Base-by-base conservation (phyloP, 2,797 vertebrate species). In the Crax fasciolata region DNA sequence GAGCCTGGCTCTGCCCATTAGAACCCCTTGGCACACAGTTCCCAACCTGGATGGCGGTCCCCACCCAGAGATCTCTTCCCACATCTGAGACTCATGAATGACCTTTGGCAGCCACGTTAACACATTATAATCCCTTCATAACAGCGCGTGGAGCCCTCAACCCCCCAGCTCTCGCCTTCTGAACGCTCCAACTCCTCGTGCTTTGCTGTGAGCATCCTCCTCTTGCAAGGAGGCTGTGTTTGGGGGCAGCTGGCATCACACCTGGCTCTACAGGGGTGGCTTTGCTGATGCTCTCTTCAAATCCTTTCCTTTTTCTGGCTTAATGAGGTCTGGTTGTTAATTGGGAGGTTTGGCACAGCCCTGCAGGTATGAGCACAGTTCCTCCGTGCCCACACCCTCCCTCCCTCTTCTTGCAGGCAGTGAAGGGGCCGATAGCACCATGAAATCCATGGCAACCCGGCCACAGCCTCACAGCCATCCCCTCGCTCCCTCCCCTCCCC, bases 381-480 rank as follows among this genome's bases (percentile, higher is more conserved):
- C 51, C 59, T 61, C 52, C 14, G 1, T 1, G 4, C 41, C 55
- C 3, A 41, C 52, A 3, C 48, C 59, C 43, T 82, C 71, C 28
- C 11, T 24, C 57, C 54, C 51, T 49, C 43, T 32, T 21, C 41
- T 84, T 66, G 44, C 74, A 30, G 25, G 63, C 66, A 10, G 63
- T 81, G 20, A 87, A 95, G 39, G 90, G 83, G 51, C 51, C 4
- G 23, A 92, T 84, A 62, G 35, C 35, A 89, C 41, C 67, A 67
- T 71, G 58, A 96, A 92, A 95, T 94, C 95, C 96, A 96, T 96
- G 94, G 94, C 95, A 96, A 93, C 91, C 80, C 10, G 14, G 54
- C 70, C 58, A 3, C 74, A 80, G 86, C 83, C n/a, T 91, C 3
- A 0, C 52, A 95, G 72, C 46, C 72, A 6, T 49, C 92, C 84